Evolutionary conservation across 1,140 invertebrate species (phyloP).

Genomic region (Hycleus cichorii): DNA sequence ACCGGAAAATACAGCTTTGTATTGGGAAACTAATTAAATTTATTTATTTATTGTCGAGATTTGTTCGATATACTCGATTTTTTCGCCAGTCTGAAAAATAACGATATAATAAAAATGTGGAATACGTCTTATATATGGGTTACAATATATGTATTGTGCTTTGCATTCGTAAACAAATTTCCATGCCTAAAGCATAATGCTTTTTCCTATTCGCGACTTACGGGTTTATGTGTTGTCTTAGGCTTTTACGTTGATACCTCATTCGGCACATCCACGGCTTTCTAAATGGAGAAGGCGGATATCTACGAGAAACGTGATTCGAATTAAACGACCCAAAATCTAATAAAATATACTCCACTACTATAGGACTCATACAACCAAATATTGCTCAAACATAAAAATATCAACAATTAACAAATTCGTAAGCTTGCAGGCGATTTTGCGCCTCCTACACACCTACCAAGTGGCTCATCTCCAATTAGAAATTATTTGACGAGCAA

Average conservation of each 20-base stretch:
- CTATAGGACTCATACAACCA: not conserved
- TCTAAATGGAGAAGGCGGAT: constrained; percentile 20
- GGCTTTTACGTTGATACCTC: constrained; percentile 26
- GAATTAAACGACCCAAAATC: constrained; percentile 20
- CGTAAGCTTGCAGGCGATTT: no score
- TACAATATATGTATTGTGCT: constrained; percentile 7
- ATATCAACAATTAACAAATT: no score
- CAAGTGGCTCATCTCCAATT: no score
- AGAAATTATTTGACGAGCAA: no score
- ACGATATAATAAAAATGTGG: constrained; percentile 10
- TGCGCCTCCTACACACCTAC: no score
- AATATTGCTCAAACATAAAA: not conserved
- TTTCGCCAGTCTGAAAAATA: no score
- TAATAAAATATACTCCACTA: constrained; percentile 15
- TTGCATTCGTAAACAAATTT: constrained; percentile 18
- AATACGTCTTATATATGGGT: constrained; percentile 11
- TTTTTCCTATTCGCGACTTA: constrained; percentile 14
- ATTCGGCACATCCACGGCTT: constrained; percentile 20
- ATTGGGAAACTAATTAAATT: no score
- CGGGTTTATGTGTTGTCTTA: constrained; percentile 25
- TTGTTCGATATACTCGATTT: no score
- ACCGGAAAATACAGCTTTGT: no score
- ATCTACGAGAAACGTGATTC: constrained; percentile 21
- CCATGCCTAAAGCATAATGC: constrained; percentile 16
- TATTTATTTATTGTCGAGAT: not conserved